These are phyloP conservation scores for Cyclophora punctaria DNA, from an alignment of 2,888 invertebrate species.

Conservation along the genomic window DNA sequence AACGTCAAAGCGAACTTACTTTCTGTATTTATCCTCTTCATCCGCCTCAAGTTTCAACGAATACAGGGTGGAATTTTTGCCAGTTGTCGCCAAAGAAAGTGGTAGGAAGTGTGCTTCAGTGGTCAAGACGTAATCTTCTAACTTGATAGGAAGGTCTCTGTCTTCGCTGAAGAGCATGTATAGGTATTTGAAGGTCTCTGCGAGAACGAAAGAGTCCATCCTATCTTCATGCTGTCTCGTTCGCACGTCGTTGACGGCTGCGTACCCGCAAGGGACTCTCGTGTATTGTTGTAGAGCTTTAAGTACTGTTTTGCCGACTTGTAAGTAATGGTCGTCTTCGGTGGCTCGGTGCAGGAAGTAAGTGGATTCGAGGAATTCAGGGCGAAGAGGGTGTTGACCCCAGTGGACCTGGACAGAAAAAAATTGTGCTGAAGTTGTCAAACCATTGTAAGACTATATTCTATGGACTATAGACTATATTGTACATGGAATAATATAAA, in stretches of 20 bases:
- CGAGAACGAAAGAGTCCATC: constrained; percentile 98
- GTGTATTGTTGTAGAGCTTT: constrained; percentile 93
- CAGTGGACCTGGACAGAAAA: constrained; percentile 85
- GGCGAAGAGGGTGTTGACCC: constrained; percentile 97
- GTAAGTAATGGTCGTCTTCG: constrained; percentile 95
- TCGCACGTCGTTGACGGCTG: constrained; percentile 96
- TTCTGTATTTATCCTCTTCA: constrained; percentile 57
- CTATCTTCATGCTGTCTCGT: constrained; percentile 94
- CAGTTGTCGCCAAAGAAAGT: constrained; percentile 82
- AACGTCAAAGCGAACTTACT: constrained; percentile 36
- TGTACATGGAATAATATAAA: too few relatives aligned
- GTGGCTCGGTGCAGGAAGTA: constrained; percentile 98
- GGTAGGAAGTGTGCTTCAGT: constrained; percentile 98
- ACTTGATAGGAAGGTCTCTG: constrained; percentile 85
- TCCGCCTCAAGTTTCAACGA: constrained; percentile 65
- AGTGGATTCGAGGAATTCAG: constrained; percentile 98
- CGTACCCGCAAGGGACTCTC: constrained; percentile 96
- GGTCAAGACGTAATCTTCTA: constrained; percentile 92
- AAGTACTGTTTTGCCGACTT: constrained; percentile 90
- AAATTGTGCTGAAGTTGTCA: too few relatives aligned
- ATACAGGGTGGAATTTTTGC: constrained; percentile 66
- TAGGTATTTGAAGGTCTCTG: constrained; percentile 98
- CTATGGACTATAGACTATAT: too few relatives aligned
- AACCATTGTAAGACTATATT: too few relatives aligned
- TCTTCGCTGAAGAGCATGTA: constrained; percentile 93